Percentiles rank a stretch among this genome's conserved stretches.
These are phyloP conservation scores for Dunckerocampus dactyliophorus DNA, from an alignment of 2,113 vertebrate species.

Conservation along the genomic window DNA sequence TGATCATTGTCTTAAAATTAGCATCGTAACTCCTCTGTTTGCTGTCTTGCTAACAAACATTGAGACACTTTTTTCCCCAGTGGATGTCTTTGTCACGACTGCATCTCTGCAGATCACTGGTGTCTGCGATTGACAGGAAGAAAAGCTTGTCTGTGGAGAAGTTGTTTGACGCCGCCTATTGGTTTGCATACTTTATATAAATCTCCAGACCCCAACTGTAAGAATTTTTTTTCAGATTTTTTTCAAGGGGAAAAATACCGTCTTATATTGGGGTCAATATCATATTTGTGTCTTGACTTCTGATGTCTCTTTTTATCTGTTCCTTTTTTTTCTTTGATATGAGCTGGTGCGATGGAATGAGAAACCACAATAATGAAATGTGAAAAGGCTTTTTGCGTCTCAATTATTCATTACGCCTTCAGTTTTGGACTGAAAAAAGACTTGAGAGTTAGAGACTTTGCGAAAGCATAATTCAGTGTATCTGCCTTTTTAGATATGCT, in stretches of 20 bases:
- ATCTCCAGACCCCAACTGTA: too few relatives aligned
- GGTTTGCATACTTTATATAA: too few relatives aligned
- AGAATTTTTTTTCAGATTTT: neutral
- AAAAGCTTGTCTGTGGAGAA: too few relatives aligned
- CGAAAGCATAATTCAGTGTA: neutral
- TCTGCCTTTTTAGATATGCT: neutral
- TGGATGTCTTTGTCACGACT: too few relatives aligned
- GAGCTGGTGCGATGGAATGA: conserved; percentile 12
- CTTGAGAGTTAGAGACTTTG: neutral
- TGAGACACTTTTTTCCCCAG: too few relatives aligned
- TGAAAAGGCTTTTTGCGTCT: conserved; percentile 15
- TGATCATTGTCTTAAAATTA: too few relatives aligned
- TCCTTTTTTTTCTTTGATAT: conserved; percentile 3
- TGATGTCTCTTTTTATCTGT: neutral
- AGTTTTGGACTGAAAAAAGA: neutral
- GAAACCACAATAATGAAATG: conserved; percentile 20
- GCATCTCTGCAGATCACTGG: too few relatives aligned
- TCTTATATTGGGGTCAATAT: neutral
- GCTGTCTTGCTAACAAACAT: too few relatives aligned
- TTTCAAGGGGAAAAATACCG: neutral
- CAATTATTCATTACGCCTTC: conserved; percentile 26
- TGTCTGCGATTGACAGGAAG: too few relatives aligned
- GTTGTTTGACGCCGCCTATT: too few relatives aligned
- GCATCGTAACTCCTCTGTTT: too few relatives aligned
- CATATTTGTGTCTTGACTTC: too few relatives aligned